These are phyloP conservation scores for Diacarnus erythraeanus DNA, from an alignment of 37 sponge, comb jelly and placozoan species.

Conservation along the genomic window DNA sequence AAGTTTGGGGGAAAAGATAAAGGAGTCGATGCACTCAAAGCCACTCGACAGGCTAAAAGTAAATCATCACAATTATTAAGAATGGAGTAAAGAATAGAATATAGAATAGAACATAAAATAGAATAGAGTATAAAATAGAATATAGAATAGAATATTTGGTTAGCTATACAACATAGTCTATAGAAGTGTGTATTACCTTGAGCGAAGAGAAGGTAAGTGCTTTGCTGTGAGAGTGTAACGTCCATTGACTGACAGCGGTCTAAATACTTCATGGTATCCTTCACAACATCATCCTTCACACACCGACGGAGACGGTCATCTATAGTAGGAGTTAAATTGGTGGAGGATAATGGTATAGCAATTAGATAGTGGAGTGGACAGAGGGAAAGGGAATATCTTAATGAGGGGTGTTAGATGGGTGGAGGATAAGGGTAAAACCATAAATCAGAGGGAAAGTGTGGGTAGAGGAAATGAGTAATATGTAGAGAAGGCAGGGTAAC, in stretches of 20 bases:
- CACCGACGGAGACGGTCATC: conserved; percentile 12
- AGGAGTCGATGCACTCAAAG: not conserved
- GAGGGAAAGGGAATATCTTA: not conserved
- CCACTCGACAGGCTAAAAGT: conserved; percentile 4
- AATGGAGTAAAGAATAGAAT: no score
- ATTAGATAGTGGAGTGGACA: not conserved
- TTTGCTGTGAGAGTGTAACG: conserved; percentile 34
- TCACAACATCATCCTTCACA: conserved; percentile 42
- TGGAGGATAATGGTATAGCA: not conserved
- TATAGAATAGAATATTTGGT: not conserved
- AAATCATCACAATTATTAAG: no score
- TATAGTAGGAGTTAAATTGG: not conserved
- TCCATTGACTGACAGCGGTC: conserved; percentile 31
- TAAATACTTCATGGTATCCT: conserved; percentile 11
- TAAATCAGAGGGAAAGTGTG: not conserved
- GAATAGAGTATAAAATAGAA: no score
- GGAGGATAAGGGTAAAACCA: not conserved
- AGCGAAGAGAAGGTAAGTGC: conserved; percentile 30
- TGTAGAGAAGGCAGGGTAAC: no score
- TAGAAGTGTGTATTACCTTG: no score
- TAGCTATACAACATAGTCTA: not conserved
- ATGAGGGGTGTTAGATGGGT: not conserved
- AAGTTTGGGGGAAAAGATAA: not conserved
- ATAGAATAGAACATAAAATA: no score
- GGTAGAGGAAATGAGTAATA: not conserved